A percentile compares a stretch with the other conserved stretches of the same genome.
Evolutionary conservation across 2,113 vertebrate species (phyloP).

Genomic region (Oncorhynchus nerka): DNA sequence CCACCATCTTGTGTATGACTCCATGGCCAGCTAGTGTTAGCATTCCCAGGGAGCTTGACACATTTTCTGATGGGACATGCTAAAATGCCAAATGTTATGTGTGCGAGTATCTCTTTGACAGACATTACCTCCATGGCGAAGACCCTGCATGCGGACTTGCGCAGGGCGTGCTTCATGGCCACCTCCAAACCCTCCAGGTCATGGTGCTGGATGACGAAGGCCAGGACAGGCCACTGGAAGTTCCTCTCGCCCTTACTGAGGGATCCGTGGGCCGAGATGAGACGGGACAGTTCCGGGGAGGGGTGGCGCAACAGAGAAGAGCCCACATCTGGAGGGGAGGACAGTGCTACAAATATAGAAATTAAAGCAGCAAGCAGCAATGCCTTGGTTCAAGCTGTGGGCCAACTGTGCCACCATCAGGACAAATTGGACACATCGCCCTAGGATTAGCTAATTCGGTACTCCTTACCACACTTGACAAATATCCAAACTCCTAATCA

Average conservation of each 20-base stretch:
- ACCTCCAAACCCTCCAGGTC: constrained; percentile 97
- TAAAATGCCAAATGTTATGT: neutral
- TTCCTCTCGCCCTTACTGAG: constrained; percentile 98
- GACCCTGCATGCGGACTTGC: constrained; percentile 96
- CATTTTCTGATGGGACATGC: no score
- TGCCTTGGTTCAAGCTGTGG: no score
- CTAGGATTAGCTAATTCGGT: no score
- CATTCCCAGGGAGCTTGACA: no score
- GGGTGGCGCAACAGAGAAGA: constrained; percentile 96
- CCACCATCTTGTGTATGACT: no score
- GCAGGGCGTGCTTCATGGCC: constrained; percentile 95
- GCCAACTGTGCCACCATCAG: no score
- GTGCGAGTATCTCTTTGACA: neutral
- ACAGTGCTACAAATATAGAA: neutral
- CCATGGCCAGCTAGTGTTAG: no score
- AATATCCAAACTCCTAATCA: no score
- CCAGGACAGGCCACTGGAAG: constrained; percentile 98
- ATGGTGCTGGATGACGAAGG: constrained; percentile 98
- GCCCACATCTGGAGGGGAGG: constrained; percentile 84
- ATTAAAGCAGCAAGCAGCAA: no score
- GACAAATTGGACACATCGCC: no score
- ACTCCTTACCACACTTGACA: no score
- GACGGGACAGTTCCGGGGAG: constrained; percentile 94
- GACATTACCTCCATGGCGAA: constrained; percentile 94
- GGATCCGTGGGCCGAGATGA: constrained; percentile 96